These are phyloP conservation scores for Orientallactaga sibirica DNA, from an alignment of 2,797 vertebrate genomes.

Conservation along the genomic window DNA sequence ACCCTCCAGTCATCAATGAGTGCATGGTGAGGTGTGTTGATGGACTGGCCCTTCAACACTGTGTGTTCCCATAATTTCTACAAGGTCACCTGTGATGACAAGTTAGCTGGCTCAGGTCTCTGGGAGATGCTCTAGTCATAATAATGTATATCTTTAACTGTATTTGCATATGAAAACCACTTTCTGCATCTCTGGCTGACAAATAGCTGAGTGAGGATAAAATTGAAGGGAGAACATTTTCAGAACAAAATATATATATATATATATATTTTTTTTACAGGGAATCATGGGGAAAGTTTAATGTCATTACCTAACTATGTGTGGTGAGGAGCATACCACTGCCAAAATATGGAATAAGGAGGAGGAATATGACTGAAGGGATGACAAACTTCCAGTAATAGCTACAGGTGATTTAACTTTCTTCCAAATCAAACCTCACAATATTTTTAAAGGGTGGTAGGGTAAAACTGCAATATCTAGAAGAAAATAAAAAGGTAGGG, in stretches of 20 bases:
- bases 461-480: constrained; percentile 38
- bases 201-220: background rate
- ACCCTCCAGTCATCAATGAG: no score
- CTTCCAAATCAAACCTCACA: constrained; percentile 13
- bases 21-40: background rate
- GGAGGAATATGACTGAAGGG: constrained; percentile 43
- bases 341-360: constrained; percentile 59
- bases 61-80: background rate
- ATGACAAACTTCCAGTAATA: constrained; percentile 63
- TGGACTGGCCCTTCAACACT: background rate
- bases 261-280: constrained; percentile 19
- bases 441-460: constrained; percentile 54
- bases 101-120: background rate
- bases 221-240: constrained; percentile 59
- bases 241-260: constrained; percentile 60
- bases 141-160: background rate
- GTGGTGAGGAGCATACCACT: constrained; percentile 2
- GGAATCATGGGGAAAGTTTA: constrained; percentile 44
- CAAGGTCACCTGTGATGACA: background rate
- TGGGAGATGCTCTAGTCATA: background rate
- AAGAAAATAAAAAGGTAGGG: constrained; percentile 35
- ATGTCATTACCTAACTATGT: constrained; percentile 57
- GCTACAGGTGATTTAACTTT: constrained; percentile 43
- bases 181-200: constrained; percentile 28
- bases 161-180: background rate